Percentiles rank a stretch among this genome's conserved stretches.
Conservation (phyloP, 2,113 vertebrate species). For the Sinosuthora webbiana region DNA sequence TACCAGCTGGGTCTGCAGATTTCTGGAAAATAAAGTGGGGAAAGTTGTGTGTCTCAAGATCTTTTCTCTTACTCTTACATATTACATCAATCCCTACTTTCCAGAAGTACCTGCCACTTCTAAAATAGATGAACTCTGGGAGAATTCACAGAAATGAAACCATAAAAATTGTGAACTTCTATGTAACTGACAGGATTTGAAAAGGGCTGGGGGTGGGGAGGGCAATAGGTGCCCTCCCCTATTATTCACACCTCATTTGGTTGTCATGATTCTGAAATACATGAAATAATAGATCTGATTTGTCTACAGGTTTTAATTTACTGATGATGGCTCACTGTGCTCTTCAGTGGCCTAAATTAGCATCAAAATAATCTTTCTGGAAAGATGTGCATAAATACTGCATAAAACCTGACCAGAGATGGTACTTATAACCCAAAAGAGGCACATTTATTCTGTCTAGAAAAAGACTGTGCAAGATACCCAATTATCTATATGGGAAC, state of each 20-base stretch:
- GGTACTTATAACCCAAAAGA: not conserved
- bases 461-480: not conserved
- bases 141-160: conserved; percentile 30
- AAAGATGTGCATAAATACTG: not conserved
- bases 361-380: conserved; percentile 1
- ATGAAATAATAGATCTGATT: not conserved
- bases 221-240: not conserved
- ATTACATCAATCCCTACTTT: conserved; percentile 25
- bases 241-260: not conserved
- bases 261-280: not conserved
- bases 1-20: not conserved
- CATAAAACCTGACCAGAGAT: not conserved
- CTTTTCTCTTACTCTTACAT: conserved; percentile 19
- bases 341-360: not conserved
- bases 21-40: not conserved
- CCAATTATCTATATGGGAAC: not conserved
- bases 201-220: not conserved
- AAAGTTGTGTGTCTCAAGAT: not conserved
- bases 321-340: not conserved
- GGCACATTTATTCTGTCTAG: not conserved
- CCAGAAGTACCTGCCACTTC: conserved; percentile 32
- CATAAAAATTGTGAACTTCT: not conserved
- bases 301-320: conserved; percentile 12
- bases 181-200: not conserved
- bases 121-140: conserved; percentile 7